Evolutionary conservation across 2,888 invertebrate genomes (phyloP).

Genomic region (Oligia latruncula): DNA sequence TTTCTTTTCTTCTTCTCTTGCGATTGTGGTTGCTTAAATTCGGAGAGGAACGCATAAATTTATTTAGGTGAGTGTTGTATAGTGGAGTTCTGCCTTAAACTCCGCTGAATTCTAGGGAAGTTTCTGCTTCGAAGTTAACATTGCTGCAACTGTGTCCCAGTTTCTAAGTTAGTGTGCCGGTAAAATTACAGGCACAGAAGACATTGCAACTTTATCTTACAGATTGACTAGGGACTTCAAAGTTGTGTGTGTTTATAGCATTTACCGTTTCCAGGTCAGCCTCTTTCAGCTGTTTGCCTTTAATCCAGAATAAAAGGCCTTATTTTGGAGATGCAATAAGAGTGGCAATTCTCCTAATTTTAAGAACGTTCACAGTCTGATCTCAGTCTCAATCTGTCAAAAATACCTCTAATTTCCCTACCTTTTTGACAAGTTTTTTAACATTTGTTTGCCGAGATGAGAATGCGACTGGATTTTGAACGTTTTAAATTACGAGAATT

Average conservation of each 20-base stretch:
- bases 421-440: no score
- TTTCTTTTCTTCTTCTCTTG: no score
- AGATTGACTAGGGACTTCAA: not conserved
- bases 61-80: not conserved
- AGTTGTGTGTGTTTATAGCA: not conserved
- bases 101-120: conserved; percentile 1
- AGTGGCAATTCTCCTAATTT: no score
- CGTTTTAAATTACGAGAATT: no score
- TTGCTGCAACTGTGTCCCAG: conserved; percentile 13
- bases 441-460: no score
- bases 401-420: no score
- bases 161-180: conserved; percentile 1
- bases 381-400: no score
- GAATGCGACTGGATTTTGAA: no score
- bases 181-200: not conserved
- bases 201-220: not conserved
- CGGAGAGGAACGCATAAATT: not conserved
- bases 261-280: no score
- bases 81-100: not conserved
- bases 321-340: no score
- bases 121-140: conserved; percentile 12
- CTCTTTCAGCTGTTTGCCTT: not conserved
- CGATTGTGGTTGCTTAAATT: not conserved
- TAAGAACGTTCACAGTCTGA: no score
- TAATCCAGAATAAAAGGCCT: not conserved